These are phyloP conservation scores for Cyphotilapia sp. DNA, from an alignment of 2,113 vertebrate genomes.

Conservation along the genomic window DNA sequence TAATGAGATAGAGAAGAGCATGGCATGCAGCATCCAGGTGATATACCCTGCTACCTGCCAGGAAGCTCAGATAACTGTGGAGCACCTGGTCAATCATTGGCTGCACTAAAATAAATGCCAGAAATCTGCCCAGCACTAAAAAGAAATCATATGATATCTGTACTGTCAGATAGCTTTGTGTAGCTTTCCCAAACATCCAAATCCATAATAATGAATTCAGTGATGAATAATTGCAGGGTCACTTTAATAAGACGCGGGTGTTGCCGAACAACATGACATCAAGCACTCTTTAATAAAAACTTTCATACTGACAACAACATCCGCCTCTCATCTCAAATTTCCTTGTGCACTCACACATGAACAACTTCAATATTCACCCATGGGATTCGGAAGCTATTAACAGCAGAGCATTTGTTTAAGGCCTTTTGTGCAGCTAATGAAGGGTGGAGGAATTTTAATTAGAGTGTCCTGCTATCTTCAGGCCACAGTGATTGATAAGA, in stretches of 20 bases:
- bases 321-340: not conserved
- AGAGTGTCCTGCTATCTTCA: slow-evolving; percentile 40
- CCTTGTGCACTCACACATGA: not conserved
- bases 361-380: not conserved
- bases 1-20: not conserved
- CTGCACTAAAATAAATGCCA: not conserved
- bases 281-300: not conserved
- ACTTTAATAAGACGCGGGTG: not conserved
- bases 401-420: slow-evolving; percentile 29
- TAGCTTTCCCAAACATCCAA: not conserved
- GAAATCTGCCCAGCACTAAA: not conserved
- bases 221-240: not conserved
- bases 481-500: slow-evolving; percentile 38
- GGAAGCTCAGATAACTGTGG: not conserved
- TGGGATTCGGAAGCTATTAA: slow-evolving; percentile 32
- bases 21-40: not conserved
- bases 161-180: not conserved
- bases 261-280: not conserved
- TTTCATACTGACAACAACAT: not conserved
- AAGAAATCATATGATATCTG: not conserved
- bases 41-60: not conserved
- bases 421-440: slow-evolving; percentile 51
- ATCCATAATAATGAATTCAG: not conserved
- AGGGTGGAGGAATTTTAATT: slow-evolving; percentile 53
- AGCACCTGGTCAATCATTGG: not conserved